Base-by-base conservation (phyloP, 35 echinoderm and acorn worm genomes). In the Diadema setosum region DNA sequence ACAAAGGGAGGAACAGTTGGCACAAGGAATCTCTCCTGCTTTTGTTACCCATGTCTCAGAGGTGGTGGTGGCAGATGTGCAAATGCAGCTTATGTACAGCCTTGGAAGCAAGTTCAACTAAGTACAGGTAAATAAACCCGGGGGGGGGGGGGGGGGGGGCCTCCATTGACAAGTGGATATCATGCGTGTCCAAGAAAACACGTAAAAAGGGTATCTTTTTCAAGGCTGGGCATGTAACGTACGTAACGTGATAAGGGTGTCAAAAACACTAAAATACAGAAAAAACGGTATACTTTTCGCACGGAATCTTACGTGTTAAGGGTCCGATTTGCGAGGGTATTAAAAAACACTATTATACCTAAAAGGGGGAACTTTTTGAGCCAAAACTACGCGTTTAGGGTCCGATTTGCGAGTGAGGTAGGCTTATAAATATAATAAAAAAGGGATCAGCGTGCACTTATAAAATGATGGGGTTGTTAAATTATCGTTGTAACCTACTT, bases 21-120 rank as follows among this genome's bases (percentile, higher is more conserved):
- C 2, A 80, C 65, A 3, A 57, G 91, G 37, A 94, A 94, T 46
- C 91, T 94, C 2, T 93, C 85, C 29, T 93, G 91, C 84, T 93
- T 89, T 50, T 94, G 86, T 80, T 78, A 84, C 18, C 24, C 80
- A 31, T 94, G 91, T 83, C 33, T 88, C 1, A 46, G 9, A 67
- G 32, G 23, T 56, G 37, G 31, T 60, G 73, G 32, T 3, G 8
- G 7, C 8, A 57, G 1, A 17, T 88, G 86, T 81, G 34, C 46
- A 17, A 88, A 88, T 59, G 46, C 6, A 7, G 3, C 8, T 5
- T 88, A 88, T 37, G 86, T 88, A 0, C 45, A 87, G 4, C 34
- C 39, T 6, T 87, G 85, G 69, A 78, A 87, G 50, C n/a, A 46
- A 52, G 85, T 87, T 15, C 30, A 86, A 61, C n/a, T 20, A 29